A percentile compares a stretch with the other conserved stretches of the same genome.
Evolutionary conservation across 2,113 vertebrate genomes (phyloP).

Genomic region (Trogon melanurus): DNA sequence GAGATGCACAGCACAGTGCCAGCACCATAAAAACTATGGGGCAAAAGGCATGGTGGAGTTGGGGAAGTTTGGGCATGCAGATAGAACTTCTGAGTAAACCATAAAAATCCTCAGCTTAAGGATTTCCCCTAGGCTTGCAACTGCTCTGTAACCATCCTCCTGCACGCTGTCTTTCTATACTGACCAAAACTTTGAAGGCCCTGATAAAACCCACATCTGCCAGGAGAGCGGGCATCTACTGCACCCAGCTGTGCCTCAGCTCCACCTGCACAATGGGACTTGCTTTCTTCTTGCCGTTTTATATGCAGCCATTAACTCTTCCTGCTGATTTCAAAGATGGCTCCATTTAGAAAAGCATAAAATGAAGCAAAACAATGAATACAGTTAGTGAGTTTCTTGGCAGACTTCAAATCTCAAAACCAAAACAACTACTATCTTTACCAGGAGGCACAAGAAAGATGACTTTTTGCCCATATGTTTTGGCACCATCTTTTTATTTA

Average conservation of each 20-base stretch:
- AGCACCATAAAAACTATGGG: background rate
- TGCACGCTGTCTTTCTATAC: fast-evolving
- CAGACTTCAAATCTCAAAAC: background rate
- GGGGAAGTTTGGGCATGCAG: background rate
- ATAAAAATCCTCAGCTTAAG: background rate
- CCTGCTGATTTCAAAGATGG: background rate
- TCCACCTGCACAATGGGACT: background rate
- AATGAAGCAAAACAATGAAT: background rate
- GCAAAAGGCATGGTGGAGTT: background rate
- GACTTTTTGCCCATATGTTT: background rate
- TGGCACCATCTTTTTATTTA: background rate
- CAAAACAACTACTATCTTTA: background rate
- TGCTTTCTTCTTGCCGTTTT: background rate
- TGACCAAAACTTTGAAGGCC: background rate
- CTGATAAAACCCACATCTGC: background rate
- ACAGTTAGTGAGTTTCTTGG: background rate
- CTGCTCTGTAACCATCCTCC: background rate
- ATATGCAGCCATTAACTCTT: background rate
- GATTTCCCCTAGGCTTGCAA: background rate
- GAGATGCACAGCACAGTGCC: background rate
- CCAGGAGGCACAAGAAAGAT: background rate
- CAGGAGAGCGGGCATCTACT: background rate
- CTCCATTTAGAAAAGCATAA: background rate
- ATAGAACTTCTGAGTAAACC: background rate
- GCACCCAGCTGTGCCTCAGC: background rate